Evolutionary conservation across 1,140 invertebrate genomes (phyloP), one percentile per base, ranked within the genome.

Genomic region (Colletes latitarsis): DNA sequence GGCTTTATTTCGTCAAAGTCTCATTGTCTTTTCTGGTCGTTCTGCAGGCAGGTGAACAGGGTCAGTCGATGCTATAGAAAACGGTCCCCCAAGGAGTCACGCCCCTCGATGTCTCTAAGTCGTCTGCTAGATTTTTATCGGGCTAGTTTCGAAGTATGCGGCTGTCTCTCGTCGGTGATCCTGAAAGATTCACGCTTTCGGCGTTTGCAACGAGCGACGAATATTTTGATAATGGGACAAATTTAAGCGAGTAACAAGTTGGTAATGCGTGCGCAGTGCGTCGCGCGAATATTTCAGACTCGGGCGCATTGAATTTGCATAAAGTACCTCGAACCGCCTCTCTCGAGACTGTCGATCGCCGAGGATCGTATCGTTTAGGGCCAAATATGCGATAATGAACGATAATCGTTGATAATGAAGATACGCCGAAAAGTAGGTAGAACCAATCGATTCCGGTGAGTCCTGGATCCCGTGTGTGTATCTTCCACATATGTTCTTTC

Each of bases 381-480:
- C 85, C 89, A 91, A 91, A 90, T 90, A 92, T 84, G 81, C 75
- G 84, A 88, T 92, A 92, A 92, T 90, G 88, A 68, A 86, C 67
- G 74, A 85, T 92, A 91, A 92, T 92, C 88, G 86, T 73, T 82
- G 85, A 81, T 91, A 89, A 91, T 90, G 84, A 90, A 87, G 85
- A 74, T 80, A 74, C 63, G 62, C 58, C 49, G n/a, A 10, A 21
- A 19, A 64, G n/a, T 30, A 30, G 77, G 67, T 64, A 73, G 77
- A 70, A 52, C 46, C 52, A 43, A 73, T 78, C 77, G 60, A 72
- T 73, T 78, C 49, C 49, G 17, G 39, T 15, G 43, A 70, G 4
- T 6, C 43, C 14, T 14, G 6, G 3, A 10, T 41, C 21, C 12
- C n/a, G 14, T 39, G 12, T 12, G 68, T 72, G 30, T 52, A 30